Conservation (phyloP, 2,888 invertebrate species). For the Chouioia cunea region DNA sequence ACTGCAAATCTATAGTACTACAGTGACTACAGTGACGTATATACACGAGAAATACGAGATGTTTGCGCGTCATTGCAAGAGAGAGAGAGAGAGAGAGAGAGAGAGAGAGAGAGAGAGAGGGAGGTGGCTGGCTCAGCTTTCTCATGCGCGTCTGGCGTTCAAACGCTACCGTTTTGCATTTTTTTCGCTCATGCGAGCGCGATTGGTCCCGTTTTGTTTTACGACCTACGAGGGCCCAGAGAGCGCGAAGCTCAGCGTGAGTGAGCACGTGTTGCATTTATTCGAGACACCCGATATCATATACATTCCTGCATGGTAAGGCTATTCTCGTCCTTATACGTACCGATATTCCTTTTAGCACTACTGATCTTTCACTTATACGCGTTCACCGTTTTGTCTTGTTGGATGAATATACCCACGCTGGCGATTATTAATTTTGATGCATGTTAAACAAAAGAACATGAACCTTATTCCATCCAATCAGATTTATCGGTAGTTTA, state of each 20-base stretch:
- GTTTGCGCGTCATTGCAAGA: conserved; percentile 17
- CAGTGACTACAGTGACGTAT: not conserved
- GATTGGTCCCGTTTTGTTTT: not conserved
- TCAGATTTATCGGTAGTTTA: no score
- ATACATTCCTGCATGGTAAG: not conserved
- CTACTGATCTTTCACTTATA: conserved; percentile 11
- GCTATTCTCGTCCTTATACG: not conserved
- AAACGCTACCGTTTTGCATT: conserved; percentile 43
- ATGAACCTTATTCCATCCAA: no score
- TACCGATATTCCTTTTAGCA: conserved; percentile 22
- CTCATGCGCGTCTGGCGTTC: conserved; percentile 8
- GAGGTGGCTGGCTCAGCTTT: conserved; percentile 25
- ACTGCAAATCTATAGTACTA: no score
- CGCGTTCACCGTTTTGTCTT: conserved; percentile 12
- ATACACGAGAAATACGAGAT: conserved; percentile 19
- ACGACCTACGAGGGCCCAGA: not conserved
- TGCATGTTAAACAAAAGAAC: no score
- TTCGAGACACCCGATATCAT: not conserved
- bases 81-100: no score
- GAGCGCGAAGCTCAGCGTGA: not conserved
- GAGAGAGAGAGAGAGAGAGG: no score
- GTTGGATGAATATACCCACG: not conserved
- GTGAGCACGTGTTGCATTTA: not conserved
- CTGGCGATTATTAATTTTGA: no score
- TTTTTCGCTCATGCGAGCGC: not conserved